Base-by-base conservation (phyloP, 2,113 vertebrate genomes). In the Pseudorasbora parva region DNA sequence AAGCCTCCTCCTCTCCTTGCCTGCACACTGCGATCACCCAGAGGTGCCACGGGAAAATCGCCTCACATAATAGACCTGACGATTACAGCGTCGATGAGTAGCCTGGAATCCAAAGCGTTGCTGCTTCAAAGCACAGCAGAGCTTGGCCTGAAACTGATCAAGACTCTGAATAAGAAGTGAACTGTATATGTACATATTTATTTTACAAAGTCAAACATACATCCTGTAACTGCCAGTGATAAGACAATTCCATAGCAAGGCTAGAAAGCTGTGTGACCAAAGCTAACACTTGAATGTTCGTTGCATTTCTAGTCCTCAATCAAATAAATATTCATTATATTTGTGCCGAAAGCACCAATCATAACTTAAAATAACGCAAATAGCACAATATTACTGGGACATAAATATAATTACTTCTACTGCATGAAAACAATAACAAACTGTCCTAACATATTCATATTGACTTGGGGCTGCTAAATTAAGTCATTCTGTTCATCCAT, bases 321-420 rank as follows among this genome's bases (percentile, higher is more conserved):
- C 77, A 64, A 79, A 79, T 79, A 27, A 64, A 64, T 30, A 49
- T 43, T 43, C 57, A 62, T 47, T 47, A 27, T 10, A 64, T 79
- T 64, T 75, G 56, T 37, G 71, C 69, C 21, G 19, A 83, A 51
- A 62, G 71, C 71, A 23, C 23, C 19, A 76, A 47, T 73, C 6
- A 11, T 37, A 71, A 33, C 75, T 73, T 62, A 78, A 85, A 83
- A 86, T 49, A 51, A 54, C 1, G 14, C 47, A 74, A 74, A 74
- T 51, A 30, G 72, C 45, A 17, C 74, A 81, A 84, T 82, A 78
- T 91, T 90, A 93, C 91, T 91, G 92, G 64, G 89, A 87, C 89
- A 89, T 88, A 91, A 91, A 92, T 91, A 88, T 89, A 92, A 92
- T 93, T 91, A 91, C 81, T 92, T 92, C 91, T 89, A 89, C 88